Evolutionary conservation across 2,797 vertebrate species (phyloP).

Genomic region (Rhinogobio ventralis): DNA sequence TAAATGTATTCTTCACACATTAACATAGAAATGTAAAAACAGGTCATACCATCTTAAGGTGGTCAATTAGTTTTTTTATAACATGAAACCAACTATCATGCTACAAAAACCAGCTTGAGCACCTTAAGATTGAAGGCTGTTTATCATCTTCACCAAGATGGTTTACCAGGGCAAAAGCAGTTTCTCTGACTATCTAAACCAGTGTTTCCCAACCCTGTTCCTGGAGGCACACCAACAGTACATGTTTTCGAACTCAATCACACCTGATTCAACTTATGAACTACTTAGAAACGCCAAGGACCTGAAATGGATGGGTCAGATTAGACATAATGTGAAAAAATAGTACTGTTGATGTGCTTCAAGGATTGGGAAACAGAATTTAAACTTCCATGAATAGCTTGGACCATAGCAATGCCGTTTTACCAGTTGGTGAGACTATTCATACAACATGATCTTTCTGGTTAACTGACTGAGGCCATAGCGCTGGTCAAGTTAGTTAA

Average conservation of each 20-base stretch:
- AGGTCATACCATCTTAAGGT: too few species aligned
- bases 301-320: not conserved
- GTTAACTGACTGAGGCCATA: not conserved
- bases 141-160: not conserved
- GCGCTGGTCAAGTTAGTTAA: not conserved
- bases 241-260: not conserved
- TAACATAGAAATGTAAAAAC: too few species aligned
- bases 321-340: not conserved
- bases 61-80: too few species aligned
- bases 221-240: not conserved
- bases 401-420: not conserved
- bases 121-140: not conserved
- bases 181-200: not conserved
- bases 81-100: not conserved
- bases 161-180: not conserved
- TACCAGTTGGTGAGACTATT: not conserved
- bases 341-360: not conserved
- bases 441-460: not conserved
- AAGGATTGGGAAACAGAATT: not conserved
- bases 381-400: not conserved
- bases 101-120: not conserved
- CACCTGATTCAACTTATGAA: not conserved
- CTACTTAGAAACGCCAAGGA: not conserved
- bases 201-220: not conserved
- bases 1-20: not conserved